A percentile compares a stretch with the other conserved stretches of the same genome.
phyloP scores from a whole-genome alignment of 23 tunicate species.

The Oikopleura vanhoeffeni region DNA sequence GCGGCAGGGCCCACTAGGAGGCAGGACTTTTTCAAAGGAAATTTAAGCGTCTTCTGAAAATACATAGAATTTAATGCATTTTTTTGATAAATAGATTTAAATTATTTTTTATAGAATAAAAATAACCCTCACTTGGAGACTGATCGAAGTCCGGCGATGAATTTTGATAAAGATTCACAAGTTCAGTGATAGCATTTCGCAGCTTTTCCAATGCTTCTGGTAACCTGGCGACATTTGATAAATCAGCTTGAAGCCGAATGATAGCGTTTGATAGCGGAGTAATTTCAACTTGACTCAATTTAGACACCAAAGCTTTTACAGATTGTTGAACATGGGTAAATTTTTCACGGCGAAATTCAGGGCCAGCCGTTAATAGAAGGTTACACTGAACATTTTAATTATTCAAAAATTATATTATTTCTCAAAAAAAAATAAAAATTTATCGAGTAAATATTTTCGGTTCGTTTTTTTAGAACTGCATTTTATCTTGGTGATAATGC shows the following conservation, averaged over 20 bases:
- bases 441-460: too few relatives aligned
- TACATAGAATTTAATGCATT: too few relatives aligned
- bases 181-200: not conserved
- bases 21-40: too few relatives aligned
- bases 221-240: not conserved
- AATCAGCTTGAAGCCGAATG: not conserved
- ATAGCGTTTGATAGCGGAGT: not conserved
- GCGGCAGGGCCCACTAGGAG: too few relatives aligned
- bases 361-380: not conserved
- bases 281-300: slow-evolving; percentile 7
- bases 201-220: not conserved
- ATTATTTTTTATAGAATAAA: too few relatives aligned
- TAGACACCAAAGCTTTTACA: not conserved
- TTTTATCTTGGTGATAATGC: too few relatives aligned
- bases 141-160: not conserved
- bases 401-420: not conserved
- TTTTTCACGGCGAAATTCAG: not conserved
- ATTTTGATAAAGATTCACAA: not conserved
- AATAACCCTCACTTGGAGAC: too few relatives aligned
- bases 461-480: too few relatives aligned
- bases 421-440: too few relatives aligned
- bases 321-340: slow-evolving; percentile 7
- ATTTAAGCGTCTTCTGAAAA: too few relatives aligned
- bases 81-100: too few relatives aligned
- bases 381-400: not conserved